Percentiles rank a stretch among this genome's conserved stretches.
phyloP scores from a whole-genome alignment of 2,888 invertebrate species.

The Nasonia oneida region DNA sequence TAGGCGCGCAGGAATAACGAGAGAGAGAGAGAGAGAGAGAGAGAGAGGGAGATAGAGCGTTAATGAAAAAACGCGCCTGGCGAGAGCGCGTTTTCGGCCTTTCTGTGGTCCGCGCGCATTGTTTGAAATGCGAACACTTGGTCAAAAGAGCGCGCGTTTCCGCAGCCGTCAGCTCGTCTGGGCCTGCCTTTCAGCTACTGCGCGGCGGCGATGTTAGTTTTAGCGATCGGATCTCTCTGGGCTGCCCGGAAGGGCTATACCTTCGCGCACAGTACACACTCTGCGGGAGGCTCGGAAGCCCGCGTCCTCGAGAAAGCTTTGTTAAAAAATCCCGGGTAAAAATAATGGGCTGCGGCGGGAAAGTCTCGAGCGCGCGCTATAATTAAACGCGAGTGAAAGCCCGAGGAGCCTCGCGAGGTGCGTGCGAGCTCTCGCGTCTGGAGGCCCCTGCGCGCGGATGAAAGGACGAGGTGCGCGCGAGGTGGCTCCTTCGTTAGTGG shows the following conservation, averaged over 20 bases:
- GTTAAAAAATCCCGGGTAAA: no score
- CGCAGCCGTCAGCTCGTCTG: no score
- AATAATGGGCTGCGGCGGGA: not conserved
- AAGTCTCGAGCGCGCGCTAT: not conserved
- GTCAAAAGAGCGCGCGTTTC: constrained; percentile 62
- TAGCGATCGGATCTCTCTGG: no score
- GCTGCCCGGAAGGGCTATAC: no score
- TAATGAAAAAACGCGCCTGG: constrained; percentile 56
- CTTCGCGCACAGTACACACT: no score
- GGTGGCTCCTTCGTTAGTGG: constrained; percentile 34
- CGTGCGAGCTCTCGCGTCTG: not conserved
- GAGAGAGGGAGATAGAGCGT: not conserved
- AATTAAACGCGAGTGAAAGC: constrained; percentile 22
- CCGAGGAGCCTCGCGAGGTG: not conserved
- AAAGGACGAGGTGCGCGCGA: constrained; percentile 16
- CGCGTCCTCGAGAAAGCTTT: no score
- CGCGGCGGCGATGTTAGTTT: no score
- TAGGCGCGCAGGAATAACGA: constrained; percentile 27
- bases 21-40: no score
- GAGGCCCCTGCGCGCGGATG: not conserved
- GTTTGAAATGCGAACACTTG: constrained; percentile 75
- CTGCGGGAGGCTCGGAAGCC: no score
- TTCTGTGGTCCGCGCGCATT: constrained; percentile 65
- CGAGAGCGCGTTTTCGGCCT: constrained; percentile 35
- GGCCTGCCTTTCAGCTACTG: no score